phyloP scores from a whole-genome alignment of 1,140 invertebrate species.

The Drosophila grimshawi region DNA sequence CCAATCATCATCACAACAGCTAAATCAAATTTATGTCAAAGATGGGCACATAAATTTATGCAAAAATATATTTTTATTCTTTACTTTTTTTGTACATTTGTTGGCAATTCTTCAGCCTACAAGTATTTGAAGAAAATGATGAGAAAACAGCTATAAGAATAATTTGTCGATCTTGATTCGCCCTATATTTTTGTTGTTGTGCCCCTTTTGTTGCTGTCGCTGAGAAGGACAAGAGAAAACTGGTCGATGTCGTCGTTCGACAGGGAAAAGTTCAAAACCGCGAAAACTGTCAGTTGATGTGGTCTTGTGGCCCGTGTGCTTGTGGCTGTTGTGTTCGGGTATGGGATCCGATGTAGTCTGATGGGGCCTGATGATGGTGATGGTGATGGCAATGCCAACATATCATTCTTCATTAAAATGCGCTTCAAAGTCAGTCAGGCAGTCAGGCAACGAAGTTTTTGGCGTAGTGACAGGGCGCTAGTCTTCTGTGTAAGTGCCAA shows the following conservation, averaged over 20 bases:
- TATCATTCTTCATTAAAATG: constrained; percentile 83
- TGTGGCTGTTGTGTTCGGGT: constrained; percentile 28
- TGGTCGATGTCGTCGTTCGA: constrained; percentile 66
- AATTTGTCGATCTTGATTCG: constrained; percentile 36
- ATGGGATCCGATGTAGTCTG: constrained; percentile 12
- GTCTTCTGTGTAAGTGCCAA: constrained; percentile 83
- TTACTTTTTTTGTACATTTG: too few relatives aligned
- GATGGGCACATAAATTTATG: constrained; percentile 46
- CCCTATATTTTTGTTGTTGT: constrained; percentile 10
- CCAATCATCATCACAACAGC: constrained; percentile 39
- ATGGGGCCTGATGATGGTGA: constrained; percentile 47
- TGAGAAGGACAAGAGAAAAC: constrained; percentile 27
- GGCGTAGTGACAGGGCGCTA: constrained; percentile 74
- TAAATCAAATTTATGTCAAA: constrained; percentile 54
- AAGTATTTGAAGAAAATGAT: constrained; percentile 6
- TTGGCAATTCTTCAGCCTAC: constrained; percentile 17
- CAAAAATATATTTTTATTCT: constrained; percentile 37
- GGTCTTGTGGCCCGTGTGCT: constrained; percentile 42
- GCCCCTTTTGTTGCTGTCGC: constrained; percentile 1
- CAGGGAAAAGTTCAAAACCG: constrained; percentile 65
- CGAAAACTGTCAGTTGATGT: constrained; percentile 77
- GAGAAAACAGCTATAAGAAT: constrained; percentile 41
- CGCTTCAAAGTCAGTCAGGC: constrained; percentile 75
- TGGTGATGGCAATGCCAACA: constrained; percentile 69
- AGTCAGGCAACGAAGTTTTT: constrained; percentile 38